Base-by-base conservation (phyloP, 2,888 invertebrate genomes). In the Agrenia bidenticulata region DNA sequence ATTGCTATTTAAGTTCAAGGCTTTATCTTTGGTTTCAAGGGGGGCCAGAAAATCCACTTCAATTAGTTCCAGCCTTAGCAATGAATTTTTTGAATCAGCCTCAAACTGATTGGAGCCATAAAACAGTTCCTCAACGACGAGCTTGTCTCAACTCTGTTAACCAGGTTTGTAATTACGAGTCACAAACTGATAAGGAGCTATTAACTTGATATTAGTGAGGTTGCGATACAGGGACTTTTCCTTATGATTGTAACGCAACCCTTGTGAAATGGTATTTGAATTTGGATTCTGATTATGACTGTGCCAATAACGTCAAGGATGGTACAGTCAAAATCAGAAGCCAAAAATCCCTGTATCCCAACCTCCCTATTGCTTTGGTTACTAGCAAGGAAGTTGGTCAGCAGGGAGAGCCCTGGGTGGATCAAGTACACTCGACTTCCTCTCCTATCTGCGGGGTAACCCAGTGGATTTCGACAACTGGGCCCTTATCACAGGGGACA, bases 381-480 rank as follows among this genome's bases (percentile, higher is more conserved):
- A n/a, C 9, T 24, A 32, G 55, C 55, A 37, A 55, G n/a, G n/a
- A 4, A 55, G 37, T 9, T 27, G 26, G 37, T 24, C 37, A n/a
- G 37, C 37, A 9, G 37, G 32, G 24, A 24, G 32, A 55, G 32
- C 5, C 7, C 55, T 71, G 17, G 71, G 71, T 0, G 71, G 71
- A 17, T 53, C 61, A 2, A 62, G 66, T 5, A 70, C 64, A 17
- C 58, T 70, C 13, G 54, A 66, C 61, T 67, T 64, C 19, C 45
- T 70, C 54, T 60, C 67, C 42, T 54, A 63, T 45, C 27, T 63
- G 2, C 54, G 70, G 23, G 53, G 70, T 19, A 55, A 49, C 42
- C 66, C 65, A 1, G 50, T 60, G 17, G 70, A 70, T 42, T 70
- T 59, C 32, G 61, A 68, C 27, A 66, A 68, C 56, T 71, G 71